Base-by-base conservation (phyloP, 2,888 invertebrate species). In the Magallana nippona region DNA sequence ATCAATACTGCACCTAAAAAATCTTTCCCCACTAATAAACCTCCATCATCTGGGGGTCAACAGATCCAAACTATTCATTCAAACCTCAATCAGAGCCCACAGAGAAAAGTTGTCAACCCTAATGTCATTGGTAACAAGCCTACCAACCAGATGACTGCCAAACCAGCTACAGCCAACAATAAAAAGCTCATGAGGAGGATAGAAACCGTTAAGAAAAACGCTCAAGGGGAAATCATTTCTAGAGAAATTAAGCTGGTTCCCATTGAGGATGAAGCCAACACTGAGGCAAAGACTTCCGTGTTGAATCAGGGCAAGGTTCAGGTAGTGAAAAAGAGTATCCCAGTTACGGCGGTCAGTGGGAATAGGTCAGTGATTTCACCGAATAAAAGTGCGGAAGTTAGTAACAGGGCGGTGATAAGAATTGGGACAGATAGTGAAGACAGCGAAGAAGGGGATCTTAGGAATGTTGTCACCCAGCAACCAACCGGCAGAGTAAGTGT, bases 131-230 rank as follows among this genome's bases (percentile, higher is more conserved):
- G 0, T 60, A 60, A 27, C 32, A 27, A 1, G 60, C 60, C 60
- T 1, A 10, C n/a, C n/a, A n/a, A 22, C 32, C 22, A 27, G n/a
- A 32, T 15, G 13, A 27, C 71, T 11, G 13, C 32, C 13, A 71
- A 71, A 22, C 11, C 22, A 27, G 32, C 19, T 2, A 22, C n/a
- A 10, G 19, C 11, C 22, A 22, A 19, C 19, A 62, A 19, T 62
- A 62, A 62, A 22, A 58, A 78, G 32, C 15, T 56, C 1, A 78
- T 57, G 57, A 78, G 57, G 32, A 60, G 78, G 32, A 56, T 57
- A 19, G 44, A 71, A 15, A 82, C 58, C 13, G 27, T 32, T 10
- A 82, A 44, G 55, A 60, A 82, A 78, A 78, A 82, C 10, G 78
- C 57, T 27, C 56, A 56, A 44, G 58, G 78, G 11, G 57, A 78